Conservation (phyloP, 2,888 invertebrate species). For the Temnothorax ravouxi region DNA sequence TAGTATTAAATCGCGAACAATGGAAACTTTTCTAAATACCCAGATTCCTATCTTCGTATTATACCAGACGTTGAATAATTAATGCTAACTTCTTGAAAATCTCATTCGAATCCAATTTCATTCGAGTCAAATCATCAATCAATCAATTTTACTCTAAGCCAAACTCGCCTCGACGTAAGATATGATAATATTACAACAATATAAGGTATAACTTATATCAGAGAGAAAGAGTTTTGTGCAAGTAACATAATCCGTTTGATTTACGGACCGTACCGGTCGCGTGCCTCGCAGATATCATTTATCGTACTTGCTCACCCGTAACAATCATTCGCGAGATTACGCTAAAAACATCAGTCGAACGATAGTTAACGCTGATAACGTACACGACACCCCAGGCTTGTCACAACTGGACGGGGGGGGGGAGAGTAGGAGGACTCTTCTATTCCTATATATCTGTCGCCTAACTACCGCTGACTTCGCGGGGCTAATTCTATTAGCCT, state of each 20-base stretch:
- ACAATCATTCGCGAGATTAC: slow-evolving; percentile 41
- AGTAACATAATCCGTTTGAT: slow-evolving; percentile 21
- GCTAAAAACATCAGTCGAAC: slow-evolving; percentile 19
- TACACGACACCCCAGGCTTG: slow-evolving; percentile 39
- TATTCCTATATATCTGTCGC: slow-evolving; percentile 26
- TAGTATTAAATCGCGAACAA: slow-evolving; percentile 29
- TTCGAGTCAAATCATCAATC: not conserved
- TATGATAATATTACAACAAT: not conserved
- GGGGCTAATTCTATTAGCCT: slow-evolving; percentile 71
- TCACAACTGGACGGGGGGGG: slow-evolving; percentile 24
- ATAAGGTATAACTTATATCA: not conserved
- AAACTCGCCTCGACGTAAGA: not conserved
- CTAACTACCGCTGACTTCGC: slow-evolving; percentile 67
- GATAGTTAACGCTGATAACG: slow-evolving; percentile 28
- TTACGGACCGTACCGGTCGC: slow-evolving; percentile 4
- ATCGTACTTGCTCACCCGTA: slow-evolving; percentile 1
- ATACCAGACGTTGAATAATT: not conserved
- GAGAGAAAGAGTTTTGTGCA: not conserved
- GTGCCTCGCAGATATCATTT: slow-evolving; percentile 33
- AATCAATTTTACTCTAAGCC: not conserved
- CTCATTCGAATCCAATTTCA: not conserved
- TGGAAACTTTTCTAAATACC: slow-evolving; percentile 23
- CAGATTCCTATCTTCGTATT: slow-evolving; percentile 6
- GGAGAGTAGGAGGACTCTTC: slow-evolving; percentile 40
- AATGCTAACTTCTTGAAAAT: not conserved